Evolutionary conservation across 2,888 invertebrate species (phyloP).

Genomic region (Thyatira batis): DNA sequence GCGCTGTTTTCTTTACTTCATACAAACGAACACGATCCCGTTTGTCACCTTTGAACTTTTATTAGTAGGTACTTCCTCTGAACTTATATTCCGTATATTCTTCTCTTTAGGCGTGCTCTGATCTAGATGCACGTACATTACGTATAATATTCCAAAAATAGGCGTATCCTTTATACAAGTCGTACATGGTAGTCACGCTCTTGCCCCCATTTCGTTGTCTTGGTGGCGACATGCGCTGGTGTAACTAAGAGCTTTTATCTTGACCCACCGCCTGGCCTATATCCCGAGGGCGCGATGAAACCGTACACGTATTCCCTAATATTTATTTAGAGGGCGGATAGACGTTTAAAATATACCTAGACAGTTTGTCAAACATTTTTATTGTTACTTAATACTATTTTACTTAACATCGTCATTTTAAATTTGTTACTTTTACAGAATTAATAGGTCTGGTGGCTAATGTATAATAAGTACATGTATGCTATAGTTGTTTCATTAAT

Average conservation of each 20-base stretch:
- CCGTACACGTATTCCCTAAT: constrained; percentile 31
- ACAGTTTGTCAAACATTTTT: background rate
- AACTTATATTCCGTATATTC: constrained; percentile 18
- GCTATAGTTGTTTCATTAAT: too few relatives aligned
- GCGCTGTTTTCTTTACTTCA: constrained; percentile 49
- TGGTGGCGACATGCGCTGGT: constrained; percentile 40
- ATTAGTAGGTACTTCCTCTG: constrained; percentile 21
- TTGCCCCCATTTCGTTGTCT: constrained; percentile 60
- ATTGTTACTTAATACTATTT: too few relatives aligned
- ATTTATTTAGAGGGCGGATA: constrained; percentile 25
- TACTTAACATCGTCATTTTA: too few relatives aligned
- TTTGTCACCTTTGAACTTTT: constrained; percentile 49
- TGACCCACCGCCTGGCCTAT: constrained; percentile 64
- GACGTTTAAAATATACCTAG: background rate
- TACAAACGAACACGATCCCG: constrained; percentile 31
- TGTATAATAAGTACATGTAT: too few relatives aligned
- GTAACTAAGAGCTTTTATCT: constrained; percentile 71
- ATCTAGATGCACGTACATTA: constrained; percentile 5
- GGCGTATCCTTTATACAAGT: constrained; percentile 1
- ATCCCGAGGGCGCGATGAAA: constrained; percentile 57
- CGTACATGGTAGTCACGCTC: constrained; percentile 38
- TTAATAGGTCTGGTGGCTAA: too few relatives aligned
- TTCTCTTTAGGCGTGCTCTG: constrained; percentile 7
- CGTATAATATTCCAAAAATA: constrained; percentile 4
- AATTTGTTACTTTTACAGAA: too few relatives aligned